Evolutionary conservation across 1,140 invertebrate species (phyloP).

Genomic region (Leptonema lineaticorne): DNA sequence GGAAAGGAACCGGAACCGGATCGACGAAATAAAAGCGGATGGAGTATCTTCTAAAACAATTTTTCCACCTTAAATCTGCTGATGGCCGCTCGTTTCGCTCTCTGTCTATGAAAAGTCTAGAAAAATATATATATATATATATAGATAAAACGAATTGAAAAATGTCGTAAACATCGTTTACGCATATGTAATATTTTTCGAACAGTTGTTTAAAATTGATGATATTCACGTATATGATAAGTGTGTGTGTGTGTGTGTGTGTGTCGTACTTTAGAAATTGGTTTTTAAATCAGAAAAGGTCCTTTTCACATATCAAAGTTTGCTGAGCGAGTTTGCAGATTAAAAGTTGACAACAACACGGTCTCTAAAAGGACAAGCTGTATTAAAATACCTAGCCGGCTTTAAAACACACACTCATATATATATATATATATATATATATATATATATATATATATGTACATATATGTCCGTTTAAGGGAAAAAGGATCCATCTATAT

Average conservation of each 20-base stretch:
- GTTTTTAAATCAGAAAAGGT: conserved; percentile 23
- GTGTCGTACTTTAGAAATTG: conserved; percentile 4
- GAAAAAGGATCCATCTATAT: neutral
- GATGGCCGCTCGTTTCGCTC: conserved; percentile 27
- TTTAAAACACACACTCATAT: neutral
- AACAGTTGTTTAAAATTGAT: too few relatives aligned
- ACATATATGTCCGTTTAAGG: neutral
- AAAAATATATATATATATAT: neutral
- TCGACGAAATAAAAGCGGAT: conserved; percentile 18
- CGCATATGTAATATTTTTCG: too few relatives aligned
- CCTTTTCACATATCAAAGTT: conserved; percentile 15
- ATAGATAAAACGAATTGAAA: too few relatives aligned
- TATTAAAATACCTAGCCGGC: conserved; percentile 15
- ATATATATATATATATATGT: neutral
- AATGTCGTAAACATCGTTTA: too few relatives aligned
- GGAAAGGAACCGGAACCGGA: conserved; percentile 27
- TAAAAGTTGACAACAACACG: conserved; percentile 18
- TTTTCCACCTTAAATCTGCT: conserved; percentile 40
- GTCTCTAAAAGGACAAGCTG: conserved; percentile 5
- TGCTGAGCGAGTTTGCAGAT: conserved; percentile 6
- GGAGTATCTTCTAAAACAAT: conserved; percentile 38
- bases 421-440: neutral
- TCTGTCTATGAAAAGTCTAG: too few relatives aligned
- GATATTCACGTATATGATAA: too few relatives aligned
- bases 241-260: too few relatives aligned